Base-by-base conservation (phyloP, 2,797 vertebrate genomes). In the Catostomus latipinnis region DNA sequence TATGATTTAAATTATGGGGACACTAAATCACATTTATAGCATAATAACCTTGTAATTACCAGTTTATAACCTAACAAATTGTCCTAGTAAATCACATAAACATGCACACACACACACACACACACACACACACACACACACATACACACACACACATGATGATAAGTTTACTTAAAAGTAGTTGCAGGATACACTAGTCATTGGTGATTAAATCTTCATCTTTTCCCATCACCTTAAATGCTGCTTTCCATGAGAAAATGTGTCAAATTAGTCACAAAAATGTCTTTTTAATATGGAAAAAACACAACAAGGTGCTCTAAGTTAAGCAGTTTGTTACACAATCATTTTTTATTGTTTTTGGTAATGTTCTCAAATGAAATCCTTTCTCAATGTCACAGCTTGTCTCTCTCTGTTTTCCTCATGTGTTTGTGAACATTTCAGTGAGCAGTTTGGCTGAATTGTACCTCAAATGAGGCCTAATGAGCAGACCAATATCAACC, bases 211-310 rank as follows among this genome's bases (percentile, higher is more conserved):
- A 70, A 66, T 87, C 71, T 80, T 70, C 88, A 80, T 83, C 76
- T 78, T 89, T 87, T 88, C 88, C 78, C 83, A 86, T 80, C 76
- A 80, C 87, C 83, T 88, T 81, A 83, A 70, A 87, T 81, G 80
- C 81, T 58, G 76, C 76, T 85, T 83, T 88, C 78, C 71, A 86
- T 79, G 6, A 57, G 80, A 75, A 81, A 79, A 86, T 13, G 8
- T 58, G 74, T 81, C 67, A 83, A 88, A 74, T 90, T 82, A 83
- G 78, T 85, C 71, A 73, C 22, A 90, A 85, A 88, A 85, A 91
- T 81, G 80, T 86, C 90, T 92, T 92, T 89, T 90, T 82, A 81
- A 87, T 46, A 66, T 89, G 90, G 89, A 91, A 88, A 87, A 84
- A 90, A 87, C 80, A 83, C 82, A 83, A 67, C n/a, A 81, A 88